Evolutionary conservation across 2,797 vertebrate genomes (phyloP).

Genomic region (Sebastes wilsoni): DNA sequence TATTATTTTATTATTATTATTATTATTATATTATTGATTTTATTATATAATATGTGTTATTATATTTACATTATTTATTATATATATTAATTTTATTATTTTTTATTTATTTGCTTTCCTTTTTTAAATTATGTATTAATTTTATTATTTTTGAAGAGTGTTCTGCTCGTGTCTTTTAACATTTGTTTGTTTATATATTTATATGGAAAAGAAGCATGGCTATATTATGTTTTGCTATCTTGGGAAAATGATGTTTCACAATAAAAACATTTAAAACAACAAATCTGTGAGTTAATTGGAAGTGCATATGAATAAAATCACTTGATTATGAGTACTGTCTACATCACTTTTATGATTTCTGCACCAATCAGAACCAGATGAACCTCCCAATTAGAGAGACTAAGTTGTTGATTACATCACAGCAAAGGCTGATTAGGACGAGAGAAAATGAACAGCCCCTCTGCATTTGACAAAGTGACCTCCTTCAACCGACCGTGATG

Average conservation of each 20-base stretch:
- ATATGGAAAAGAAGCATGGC: background rate
- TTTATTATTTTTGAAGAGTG: too few relatives aligned
- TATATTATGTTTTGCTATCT: too few relatives aligned
- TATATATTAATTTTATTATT: too few relatives aligned
- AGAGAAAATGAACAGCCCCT: background rate
- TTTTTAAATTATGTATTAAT: too few relatives aligned
- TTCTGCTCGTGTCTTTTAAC: fast-evolving
- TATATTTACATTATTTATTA: too few relatives aligned
- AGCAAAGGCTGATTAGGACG: background rate
- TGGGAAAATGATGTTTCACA: too few relatives aligned
- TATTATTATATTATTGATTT: too few relatives aligned
- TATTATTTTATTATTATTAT: too few relatives aligned
- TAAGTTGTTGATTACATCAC: background rate
- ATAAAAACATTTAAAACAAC: too few relatives aligned
- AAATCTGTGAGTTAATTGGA: background rate
- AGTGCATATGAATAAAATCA: background rate
- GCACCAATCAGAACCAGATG: background rate
- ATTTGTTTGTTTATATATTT: too few relatives aligned
- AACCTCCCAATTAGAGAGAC: background rate
- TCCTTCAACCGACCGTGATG: background rate
- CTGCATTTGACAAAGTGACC: background rate
- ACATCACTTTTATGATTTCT: background rate
- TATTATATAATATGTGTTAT: too few relatives aligned
- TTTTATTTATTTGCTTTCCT: too few relatives aligned
- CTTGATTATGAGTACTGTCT: background rate